Evolutionary conservation across 1,140 invertebrate species (phyloP).

Genomic region (Aphelinus certus): DNA sequence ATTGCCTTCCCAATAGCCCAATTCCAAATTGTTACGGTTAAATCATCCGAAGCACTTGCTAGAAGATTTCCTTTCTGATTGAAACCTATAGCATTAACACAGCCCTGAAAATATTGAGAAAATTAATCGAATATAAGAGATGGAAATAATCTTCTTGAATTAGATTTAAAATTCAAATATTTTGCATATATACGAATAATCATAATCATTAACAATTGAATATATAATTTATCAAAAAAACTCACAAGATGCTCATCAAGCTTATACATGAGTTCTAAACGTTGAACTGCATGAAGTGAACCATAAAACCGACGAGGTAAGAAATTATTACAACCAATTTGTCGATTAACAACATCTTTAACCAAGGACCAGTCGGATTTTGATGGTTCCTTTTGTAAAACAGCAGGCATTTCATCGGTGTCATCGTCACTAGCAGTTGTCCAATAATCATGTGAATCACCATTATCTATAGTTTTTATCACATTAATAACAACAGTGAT

Average conservation of each 20-base stretch:
- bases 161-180: conserved; percentile 8
- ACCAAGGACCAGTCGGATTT: conserved; percentile 75
- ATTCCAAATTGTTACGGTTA: conserved; percentile 87
- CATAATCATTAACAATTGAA: background rate
- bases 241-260: conserved; percentile 76
- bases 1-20: conserved; percentile 79
- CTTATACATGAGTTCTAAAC: conserved; percentile 81
- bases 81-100: conserved; percentile 93
- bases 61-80: conserved; percentile 81
- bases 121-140: conserved; percentile 18
- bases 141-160: conserved; percentile 18
- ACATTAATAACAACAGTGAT: background rate
- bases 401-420: conserved; percentile 62
- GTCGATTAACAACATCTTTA: conserved; percentile 71
- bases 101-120: conserved; percentile 68
- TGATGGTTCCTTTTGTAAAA: conserved; percentile 71
- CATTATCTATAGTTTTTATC: conserved; percentile 37
- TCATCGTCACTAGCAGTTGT: conserved; percentile 53
- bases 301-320: conserved; percentile 82
- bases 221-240: conserved; percentile 29
- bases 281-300: conserved; percentile 83
- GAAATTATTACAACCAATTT: conserved; percentile 69
- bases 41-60: conserved; percentile 91
- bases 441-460: conserved; percentile 52
- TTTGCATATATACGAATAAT: conserved; percentile 13